Evolutionary conservation across 2,888 invertebrate species (phyloP).

Genomic region (Apamea monoglypha): DNA sequence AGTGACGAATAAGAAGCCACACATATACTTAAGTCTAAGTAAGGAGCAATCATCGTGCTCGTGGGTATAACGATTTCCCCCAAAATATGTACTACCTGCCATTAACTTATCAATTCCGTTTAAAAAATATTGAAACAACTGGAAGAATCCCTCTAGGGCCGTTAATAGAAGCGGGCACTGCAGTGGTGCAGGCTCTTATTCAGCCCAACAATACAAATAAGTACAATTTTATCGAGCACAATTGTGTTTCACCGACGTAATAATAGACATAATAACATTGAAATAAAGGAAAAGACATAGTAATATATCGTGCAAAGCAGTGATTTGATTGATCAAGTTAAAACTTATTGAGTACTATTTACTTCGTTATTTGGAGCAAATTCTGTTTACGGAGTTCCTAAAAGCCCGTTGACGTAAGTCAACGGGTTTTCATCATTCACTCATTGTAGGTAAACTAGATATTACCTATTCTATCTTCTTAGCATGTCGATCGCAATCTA

Average conservation of each 20-base stretch:
- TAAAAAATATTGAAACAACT: not conserved
- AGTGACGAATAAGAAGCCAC: not conserved
- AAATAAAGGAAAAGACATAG: too few relatives aligned
- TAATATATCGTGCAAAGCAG: not conserved
- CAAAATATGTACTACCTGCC: not conserved
- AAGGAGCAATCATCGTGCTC: not conserved
- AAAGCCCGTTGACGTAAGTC: not conserved
- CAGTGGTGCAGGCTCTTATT: not conserved
- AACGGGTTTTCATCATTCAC: too few relatives aligned
- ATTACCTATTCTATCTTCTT: not conserved
- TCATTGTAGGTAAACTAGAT: not conserved
- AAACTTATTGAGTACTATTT: conserved; percentile 8
- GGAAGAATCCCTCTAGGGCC: not conserved
- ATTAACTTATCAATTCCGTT: not conserved
- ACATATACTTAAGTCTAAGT: not conserved
- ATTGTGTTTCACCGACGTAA: not conserved
- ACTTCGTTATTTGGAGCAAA: not conserved
- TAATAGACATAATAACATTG: too few relatives aligned
- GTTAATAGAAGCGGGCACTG: not conserved
- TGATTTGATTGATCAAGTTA: conserved; percentile 1
- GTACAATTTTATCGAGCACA: not conserved
- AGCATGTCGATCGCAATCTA: too few relatives aligned
- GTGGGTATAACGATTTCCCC: not conserved
- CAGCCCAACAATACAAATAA: not conserved
- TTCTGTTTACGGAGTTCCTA: not conserved